A percentile compares a stretch with the other conserved stretches of the same genome.
phyloP scores from a whole-genome alignment of 64 coral and sea anemone genomes.

The Dendrophyllia cribrosa region DNA sequence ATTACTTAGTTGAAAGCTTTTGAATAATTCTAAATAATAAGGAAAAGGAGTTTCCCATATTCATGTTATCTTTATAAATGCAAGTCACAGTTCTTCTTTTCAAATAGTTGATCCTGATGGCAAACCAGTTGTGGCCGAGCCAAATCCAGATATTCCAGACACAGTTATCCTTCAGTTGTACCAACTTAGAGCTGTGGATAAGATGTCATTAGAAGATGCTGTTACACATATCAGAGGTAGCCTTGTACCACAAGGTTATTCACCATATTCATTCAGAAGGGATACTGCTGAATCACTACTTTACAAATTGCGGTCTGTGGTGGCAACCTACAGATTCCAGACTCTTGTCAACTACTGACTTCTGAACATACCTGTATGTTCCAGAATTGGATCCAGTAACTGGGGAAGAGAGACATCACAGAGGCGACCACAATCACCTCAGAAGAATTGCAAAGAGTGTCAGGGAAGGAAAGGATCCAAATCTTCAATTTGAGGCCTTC shows the following conservation, averaged over 20 bases:
- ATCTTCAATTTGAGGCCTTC: conserved; percentile 30
- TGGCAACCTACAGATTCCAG: conserved; percentile 29
- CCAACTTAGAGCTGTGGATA: not conserved
- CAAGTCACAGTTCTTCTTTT: too few species aligned
- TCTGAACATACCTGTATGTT: conserved; percentile 36
- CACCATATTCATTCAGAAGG: conserved; percentile 39
- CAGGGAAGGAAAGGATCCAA: conserved; percentile 13
- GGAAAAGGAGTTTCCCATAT: too few species aligned
- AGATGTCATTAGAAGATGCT: conserved; percentile 62
- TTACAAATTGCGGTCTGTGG: conserved; percentile 53
- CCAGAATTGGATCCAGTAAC: conserved; percentile 44
- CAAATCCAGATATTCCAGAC: conserved; percentile 30
- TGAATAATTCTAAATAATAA: too few species aligned
- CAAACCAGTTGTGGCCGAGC: not conserved
- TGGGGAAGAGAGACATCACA: conserved; percentile 9
- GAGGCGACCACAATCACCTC: conserved; percentile 50
- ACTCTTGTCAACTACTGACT: conserved; percentile 29
- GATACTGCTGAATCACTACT: conserved; percentile 30
- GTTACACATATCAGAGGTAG: conserved; percentile 11
- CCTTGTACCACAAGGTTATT: conserved; percentile 55
- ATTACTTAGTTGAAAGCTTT: too few species aligned
- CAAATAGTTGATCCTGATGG: conserved; percentile 35
- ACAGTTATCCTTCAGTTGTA: not conserved
- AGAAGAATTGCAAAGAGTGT: conserved; percentile 36
- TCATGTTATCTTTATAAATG: too few species aligned